A percentile compares a stretch with the other conserved stretches of the same genome.
Evolutionary conservation across 2,797 vertebrate genomes (phyloP).

Genomic region (Aselliscus stoliczkanus): DNA sequence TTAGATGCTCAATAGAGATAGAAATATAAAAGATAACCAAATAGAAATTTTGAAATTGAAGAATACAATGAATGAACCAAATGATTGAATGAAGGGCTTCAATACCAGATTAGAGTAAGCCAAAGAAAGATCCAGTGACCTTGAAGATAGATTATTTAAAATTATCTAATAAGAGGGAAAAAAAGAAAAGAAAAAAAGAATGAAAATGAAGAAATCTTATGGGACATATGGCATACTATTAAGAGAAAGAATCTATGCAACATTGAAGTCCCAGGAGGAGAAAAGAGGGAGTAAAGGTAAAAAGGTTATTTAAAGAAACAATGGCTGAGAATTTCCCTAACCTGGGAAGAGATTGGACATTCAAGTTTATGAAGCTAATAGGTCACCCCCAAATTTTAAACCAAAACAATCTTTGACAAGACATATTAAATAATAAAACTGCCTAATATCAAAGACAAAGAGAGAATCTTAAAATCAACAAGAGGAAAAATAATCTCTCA

Average conservation of each 20-base stretch:
- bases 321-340: background rate
- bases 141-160: background rate
- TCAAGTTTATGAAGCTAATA: background rate
- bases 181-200: background rate
- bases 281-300: background rate
- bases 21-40: background rate
- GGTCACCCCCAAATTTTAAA: background rate
- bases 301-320: background rate
- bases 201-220: background rate
- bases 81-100: background rate
- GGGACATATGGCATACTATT: background rate
- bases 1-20: background rate
- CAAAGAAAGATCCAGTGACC: background rate
- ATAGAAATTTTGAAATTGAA: background rate
- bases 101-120: background rate
- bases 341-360: background rate
- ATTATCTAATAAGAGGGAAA: background rate
- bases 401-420: background rate
- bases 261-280: background rate
- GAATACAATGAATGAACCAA: background rate
- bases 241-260: background rate
- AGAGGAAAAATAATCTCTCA: background rate
- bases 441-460: background rate
- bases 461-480: background rate
- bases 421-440: background rate